Conservation (phyloP, 1,140 invertebrate species). For the Drosophila arawakana region DNA sequence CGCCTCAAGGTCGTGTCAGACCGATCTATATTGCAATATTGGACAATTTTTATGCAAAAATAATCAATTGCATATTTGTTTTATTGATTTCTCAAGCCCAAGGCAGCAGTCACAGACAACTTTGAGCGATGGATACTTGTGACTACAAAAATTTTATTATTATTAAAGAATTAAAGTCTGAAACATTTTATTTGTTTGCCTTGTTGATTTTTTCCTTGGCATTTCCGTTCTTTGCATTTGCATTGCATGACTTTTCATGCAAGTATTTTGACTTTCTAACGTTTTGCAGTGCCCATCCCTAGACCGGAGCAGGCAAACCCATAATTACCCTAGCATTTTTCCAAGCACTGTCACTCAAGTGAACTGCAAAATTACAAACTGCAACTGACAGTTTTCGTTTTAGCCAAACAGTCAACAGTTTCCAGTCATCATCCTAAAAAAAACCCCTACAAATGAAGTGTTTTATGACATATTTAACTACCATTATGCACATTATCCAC, state of each 20-base stretch:
- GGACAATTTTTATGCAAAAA: slow-evolving; percentile 60
- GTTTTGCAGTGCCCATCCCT: slow-evolving; percentile 20
- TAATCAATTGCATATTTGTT: slow-evolving; percentile 79
- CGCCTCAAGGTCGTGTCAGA: slow-evolving; percentile 51
- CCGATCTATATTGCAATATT: slow-evolving; percentile 53
- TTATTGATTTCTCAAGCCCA: slow-evolving; percentile 58
- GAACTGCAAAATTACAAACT: slow-evolving; percentile 52
- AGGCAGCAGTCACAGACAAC: slow-evolving; percentile 40
- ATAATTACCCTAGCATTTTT: slow-evolving; percentile 65
- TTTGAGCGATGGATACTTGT: slow-evolving; percentile 27
- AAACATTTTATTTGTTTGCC: neutral
- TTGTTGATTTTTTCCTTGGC: neutral
- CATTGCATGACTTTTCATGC: slow-evolving; percentile 57
- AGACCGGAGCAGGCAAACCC: slow-evolving; percentile 2
- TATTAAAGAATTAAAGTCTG: neutral
- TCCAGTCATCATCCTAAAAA: slow-evolving; percentile 1
- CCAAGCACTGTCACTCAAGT: slow-evolving; percentile 49
- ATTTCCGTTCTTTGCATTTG: neutral
- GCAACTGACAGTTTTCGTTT: slow-evolving; percentile 66
- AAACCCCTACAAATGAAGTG: slow-evolving; percentile 66
- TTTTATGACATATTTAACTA: slow-evolving; percentile 83
- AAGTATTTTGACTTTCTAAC: slow-evolving; percentile 41
- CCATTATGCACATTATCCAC: slow-evolving; percentile 81
- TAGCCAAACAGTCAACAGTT: slow-evolving; percentile 40
- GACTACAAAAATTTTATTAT: slow-evolving; percentile 11